These are phyloP conservation scores for Equus przewalskii DNA, from an alignment of 2,113 vertebrate species.

Conservation along the genomic window DNA sequence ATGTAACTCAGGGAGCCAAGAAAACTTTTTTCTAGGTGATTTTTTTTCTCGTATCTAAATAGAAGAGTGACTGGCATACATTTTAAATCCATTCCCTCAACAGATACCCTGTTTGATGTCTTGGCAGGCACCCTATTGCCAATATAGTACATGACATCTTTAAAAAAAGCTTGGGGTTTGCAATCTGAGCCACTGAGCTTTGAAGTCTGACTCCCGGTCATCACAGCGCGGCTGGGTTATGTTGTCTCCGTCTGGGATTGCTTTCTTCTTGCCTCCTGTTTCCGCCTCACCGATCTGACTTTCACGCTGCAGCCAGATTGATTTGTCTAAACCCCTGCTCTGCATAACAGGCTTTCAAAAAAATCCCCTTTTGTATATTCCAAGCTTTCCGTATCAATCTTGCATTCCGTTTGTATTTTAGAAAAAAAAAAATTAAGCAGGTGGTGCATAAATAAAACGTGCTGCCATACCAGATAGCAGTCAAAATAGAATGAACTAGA, in stretches of 20 bases:
- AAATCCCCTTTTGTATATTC: neutral
- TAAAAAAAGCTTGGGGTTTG: neutral
- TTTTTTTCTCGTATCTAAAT: neutral
- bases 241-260: neutral
- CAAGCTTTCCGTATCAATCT: neutral
- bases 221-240: too few species aligned
- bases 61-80: neutral
- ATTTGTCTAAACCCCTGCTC: neutral
- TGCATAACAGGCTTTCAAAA: neutral
- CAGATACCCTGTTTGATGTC: neutral
- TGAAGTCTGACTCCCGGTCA: neutral
- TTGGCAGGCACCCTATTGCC: neutral
- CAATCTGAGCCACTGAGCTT: neutral
- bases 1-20: neutral
- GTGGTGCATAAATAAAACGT: neutral
- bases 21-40: neutral
- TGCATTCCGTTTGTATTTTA: neutral
- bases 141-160: neutral
- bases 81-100: neutral
- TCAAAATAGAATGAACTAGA: neutral
- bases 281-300: neutral
- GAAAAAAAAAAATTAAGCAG: neutral
- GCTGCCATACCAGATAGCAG: neutral
- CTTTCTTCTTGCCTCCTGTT: neutral
- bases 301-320: neutral